Evolutionary conservation across 2,797 vertebrate species (phyloP).

Genomic region (Stomatorhinus walkeri): DNA sequence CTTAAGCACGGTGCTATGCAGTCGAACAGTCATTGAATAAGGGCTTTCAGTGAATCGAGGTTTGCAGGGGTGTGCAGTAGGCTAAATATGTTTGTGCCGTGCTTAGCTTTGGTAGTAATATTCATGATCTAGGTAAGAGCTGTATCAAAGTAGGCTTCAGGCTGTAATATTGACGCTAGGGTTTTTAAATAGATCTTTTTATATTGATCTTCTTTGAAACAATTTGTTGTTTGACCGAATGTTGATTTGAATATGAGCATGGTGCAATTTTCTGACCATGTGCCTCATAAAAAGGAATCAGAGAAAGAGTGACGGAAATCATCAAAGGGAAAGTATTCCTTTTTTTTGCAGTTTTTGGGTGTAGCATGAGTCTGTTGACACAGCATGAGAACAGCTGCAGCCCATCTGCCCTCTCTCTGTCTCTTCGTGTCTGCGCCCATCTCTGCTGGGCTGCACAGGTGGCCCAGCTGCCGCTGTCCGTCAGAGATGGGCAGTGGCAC

Average conservation of each 20-base stretch:
- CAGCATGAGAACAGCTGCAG: neutral
- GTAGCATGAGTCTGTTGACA: neutral
- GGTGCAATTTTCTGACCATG: neutral
- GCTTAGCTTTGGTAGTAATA: neutral
- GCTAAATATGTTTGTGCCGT: neutral
- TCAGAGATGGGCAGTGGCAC: constrained; percentile 92
- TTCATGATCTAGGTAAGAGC: neutral
- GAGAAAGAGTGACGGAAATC: neutral
- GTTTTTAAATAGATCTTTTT: neutral
- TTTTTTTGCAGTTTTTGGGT: constrained; percentile 1
- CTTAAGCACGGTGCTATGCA: neutral
- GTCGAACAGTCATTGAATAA: neutral
- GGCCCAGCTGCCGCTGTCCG: constrained; percentile 81
- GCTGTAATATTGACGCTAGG: neutral
- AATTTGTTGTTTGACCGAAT: neutral
- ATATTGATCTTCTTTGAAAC: neutral
- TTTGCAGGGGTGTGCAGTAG: neutral
- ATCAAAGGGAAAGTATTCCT: neutral
- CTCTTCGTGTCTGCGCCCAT: neutral
- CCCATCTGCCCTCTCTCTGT: neutral
- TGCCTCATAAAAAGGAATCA: neutral
- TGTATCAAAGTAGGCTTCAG: neutral
- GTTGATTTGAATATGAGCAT: neutral
- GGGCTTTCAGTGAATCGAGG: neutral
- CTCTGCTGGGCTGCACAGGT: constrained; percentile 58